These are phyloP conservation scores for Noctua pronuba DNA, from an alignment of 2,888 invertebrate genomes.

Conservation along the genomic window DNA sequence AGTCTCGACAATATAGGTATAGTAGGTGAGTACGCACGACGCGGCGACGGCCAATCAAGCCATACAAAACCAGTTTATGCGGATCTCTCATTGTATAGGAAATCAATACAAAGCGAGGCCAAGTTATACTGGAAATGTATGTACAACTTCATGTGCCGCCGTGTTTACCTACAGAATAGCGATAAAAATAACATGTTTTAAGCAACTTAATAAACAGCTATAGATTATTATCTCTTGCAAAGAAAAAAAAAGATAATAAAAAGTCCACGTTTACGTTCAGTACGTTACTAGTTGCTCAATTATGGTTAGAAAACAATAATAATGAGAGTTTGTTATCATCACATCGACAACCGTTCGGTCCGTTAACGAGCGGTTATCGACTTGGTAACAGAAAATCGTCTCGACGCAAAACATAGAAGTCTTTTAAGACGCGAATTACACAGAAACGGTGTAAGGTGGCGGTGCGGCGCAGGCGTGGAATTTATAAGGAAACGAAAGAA, in stretches of 20 bases:
- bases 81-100: no score
- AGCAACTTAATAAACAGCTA: neutral
- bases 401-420: neutral
- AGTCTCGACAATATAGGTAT: neutral
- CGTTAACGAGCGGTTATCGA: neutral
- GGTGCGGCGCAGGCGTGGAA: no score
- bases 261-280: neutral
- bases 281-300: neutral
- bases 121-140: no score
- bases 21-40: neutral
- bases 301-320: slow-evolving; percentile 10
- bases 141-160: no score
- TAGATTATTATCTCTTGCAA: slow-evolving; percentile 11
- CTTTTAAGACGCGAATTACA: no score
- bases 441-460: no score
- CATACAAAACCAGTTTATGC: no score
- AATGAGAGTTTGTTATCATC: neutral
- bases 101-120: no score
- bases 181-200: slow-evolving; percentile 20
- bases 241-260: slow-evolving; percentile 1
- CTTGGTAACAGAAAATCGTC: neutral
- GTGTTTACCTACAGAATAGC: neutral
- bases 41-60: no score
- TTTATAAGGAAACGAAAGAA: no score
- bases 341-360: neutral